Evolutionary conservation across 1,140 invertebrate genomes (phyloP).

Genomic region (Drosophila pectinifera): DNA sequence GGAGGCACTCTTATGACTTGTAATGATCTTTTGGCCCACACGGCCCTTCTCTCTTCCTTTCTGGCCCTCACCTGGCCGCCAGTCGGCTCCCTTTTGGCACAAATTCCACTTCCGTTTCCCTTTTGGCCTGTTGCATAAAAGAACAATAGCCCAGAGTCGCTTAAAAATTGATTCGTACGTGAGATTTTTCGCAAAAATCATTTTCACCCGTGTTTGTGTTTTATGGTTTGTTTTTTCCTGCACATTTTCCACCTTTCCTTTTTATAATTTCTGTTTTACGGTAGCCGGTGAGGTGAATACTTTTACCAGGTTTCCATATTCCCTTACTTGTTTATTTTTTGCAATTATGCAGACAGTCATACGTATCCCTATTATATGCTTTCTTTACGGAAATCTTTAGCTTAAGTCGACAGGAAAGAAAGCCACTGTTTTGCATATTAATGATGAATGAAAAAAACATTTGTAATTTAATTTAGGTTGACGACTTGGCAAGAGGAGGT

Average conservation of each 20-base stretch:
- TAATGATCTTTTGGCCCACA: constrained; percentile 58
- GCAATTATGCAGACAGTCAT: constrained; percentile 47
- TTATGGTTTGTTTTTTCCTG: constrained; percentile 66
- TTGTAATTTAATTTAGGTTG: constrained; percentile 2
- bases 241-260: constrained; percentile 45
- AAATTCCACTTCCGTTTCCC: constrained; percentile 63
- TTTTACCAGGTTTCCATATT: constrained; percentile 24
- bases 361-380: constrained; percentile 9
- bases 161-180: constrained; percentile 74
- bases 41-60: background rate
- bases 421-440: constrained; percentile 8
- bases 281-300: constrained; percentile 9
- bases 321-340: constrained; percentile 40
- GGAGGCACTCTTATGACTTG: constrained; percentile 52
- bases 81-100: constrained; percentile 53
- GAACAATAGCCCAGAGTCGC: constrained; percentile 66
- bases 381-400: constrained; percentile 26
- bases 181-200: constrained; percentile 67
- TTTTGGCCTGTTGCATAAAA: constrained; percentile 73
- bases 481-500: no score
- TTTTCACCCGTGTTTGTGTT: constrained; percentile 35
- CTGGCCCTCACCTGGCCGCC: constrained; percentile 7
- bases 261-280: constrained; percentile 4
- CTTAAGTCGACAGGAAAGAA: constrained; percentile 31
- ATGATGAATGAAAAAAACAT: background rate